These are phyloP conservation scores for Sarcophilus harrisii DNA, from an alignment of 2,797 vertebrate species.

Conservation along the genomic window DNA sequence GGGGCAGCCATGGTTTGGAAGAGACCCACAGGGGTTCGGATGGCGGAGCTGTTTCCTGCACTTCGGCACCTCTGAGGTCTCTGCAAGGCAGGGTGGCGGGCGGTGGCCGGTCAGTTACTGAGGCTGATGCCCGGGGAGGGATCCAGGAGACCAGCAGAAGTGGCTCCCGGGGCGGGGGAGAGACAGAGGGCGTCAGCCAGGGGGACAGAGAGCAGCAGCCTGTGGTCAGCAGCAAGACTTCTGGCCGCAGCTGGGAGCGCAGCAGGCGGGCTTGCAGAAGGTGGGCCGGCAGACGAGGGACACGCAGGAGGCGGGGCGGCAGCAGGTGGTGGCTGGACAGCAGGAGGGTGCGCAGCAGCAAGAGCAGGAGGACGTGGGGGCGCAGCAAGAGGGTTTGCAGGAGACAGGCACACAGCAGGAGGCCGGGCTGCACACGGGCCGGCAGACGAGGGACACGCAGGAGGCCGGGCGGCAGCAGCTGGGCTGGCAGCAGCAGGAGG, in stretches of 20 bases:
- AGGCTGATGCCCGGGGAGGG: not conserved
- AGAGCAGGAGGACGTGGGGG: not conserved
- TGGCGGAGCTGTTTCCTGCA: too few relatives aligned
- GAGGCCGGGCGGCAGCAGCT: accelerated
- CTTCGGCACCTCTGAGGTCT: too few relatives aligned
- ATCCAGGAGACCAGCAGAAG: not conserved
- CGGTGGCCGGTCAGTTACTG: too few relatives aligned
- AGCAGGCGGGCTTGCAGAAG: not conserved
- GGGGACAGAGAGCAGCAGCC: not conserved
- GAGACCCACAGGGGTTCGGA: too few relatives aligned
- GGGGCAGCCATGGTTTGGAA: too few relatives aligned
- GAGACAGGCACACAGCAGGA: not conserved
- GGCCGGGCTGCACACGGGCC: accelerated
- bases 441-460: not conserved
- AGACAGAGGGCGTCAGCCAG: accelerated
- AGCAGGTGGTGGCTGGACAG: not conserved
- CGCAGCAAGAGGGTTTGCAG: not conserved
- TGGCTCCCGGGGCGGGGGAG: too few relatives aligned
- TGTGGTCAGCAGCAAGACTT: not conserved
- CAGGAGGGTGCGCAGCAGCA: not conserved
- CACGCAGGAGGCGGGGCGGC: not conserved
- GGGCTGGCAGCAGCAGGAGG: not conserved
- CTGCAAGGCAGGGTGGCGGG: not conserved
- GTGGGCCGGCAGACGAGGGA: not conserved
- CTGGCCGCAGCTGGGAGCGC: not conserved